A percentile compares a stretch with the other conserved stretches of the same genome.
phyloP scores from a whole-genome alignment of 2,888 invertebrate species.

The Heliconius erato region DNA sequence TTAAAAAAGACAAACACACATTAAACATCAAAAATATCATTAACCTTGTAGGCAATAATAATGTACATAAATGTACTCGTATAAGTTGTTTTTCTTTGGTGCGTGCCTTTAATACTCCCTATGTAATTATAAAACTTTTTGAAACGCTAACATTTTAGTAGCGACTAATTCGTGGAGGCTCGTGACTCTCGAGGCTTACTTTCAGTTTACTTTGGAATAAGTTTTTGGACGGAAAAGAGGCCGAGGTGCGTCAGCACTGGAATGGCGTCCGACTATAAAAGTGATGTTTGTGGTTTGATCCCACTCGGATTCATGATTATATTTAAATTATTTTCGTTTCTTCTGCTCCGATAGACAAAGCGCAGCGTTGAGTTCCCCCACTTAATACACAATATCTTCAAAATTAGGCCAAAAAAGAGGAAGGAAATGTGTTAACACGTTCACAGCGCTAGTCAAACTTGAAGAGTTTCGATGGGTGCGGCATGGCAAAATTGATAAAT shows the following conservation, averaged over 20 bases:
- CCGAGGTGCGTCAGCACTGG: neutral
- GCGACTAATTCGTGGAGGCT: slow-evolving; percentile 68
- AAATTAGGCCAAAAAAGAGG: neutral
- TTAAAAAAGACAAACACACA: neutral
- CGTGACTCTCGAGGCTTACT: slow-evolving; percentile 48
- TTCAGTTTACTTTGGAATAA: slow-evolving; percentile 46
- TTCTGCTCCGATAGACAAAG: neutral
- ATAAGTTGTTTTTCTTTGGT: slow-evolving; percentile 54
- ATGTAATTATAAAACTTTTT: slow-evolving; percentile 73
- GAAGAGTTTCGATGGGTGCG: too few species aligned
- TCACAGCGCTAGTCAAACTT: too few species aligned
- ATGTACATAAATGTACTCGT: neutral
- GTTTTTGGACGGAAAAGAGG: slow-evolving; percentile 31
- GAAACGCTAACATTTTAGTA: slow-evolving; percentile 72
- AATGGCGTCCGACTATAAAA: neutral
- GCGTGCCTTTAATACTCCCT: slow-evolving; percentile 72
- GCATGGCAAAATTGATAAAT: too few species aligned
- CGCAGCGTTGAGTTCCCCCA: neutral
- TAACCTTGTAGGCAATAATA: neutral
- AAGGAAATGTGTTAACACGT: neutral
- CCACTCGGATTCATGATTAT: too few species aligned
- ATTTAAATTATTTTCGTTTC: too few species aligned
- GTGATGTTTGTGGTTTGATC: too few species aligned
- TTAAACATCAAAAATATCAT: neutral
- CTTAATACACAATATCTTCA: neutral